A percentile compares a stretch with the other conserved stretches of the same genome.
These are phyloP conservation scores for Nautilus pompilius DNA, from an alignment of 1,140 invertebrate genomes.

Conservation along the genomic window DNA sequence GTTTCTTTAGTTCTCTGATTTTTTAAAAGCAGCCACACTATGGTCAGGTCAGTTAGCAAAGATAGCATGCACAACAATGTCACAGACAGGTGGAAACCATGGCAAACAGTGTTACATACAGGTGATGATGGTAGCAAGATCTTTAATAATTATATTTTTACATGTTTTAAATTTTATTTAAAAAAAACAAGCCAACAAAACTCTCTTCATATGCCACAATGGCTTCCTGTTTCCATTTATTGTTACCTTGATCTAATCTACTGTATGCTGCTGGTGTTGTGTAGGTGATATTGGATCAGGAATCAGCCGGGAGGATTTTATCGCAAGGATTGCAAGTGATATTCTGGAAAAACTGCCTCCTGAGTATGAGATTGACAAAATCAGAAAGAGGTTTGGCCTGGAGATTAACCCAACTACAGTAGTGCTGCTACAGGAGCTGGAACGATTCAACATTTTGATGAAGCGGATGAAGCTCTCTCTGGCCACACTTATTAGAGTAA, in stretches of 20 bases:
- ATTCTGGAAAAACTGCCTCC: conserved; percentile 67
- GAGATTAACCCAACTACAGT: conserved; percentile 76
- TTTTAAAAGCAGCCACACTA: too few relatives aligned
- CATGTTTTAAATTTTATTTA: too few relatives aligned
- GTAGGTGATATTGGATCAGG: conserved; percentile 43
- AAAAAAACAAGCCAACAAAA: too few relatives aligned
- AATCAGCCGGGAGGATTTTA: conserved; percentile 64
- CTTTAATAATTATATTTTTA: background rate
- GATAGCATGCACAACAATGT: too few relatives aligned
- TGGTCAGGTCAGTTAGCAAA: too few relatives aligned
- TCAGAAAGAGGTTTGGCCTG: conserved; percentile 72
- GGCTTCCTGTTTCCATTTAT: background rate
- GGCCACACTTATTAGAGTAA: conserved; percentile 68
- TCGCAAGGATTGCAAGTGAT: conserved; percentile 74
- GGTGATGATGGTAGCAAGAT: too few relatives aligned
- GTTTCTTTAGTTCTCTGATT: too few relatives aligned
- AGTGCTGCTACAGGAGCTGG: conserved; percentile 83
- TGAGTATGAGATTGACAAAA: conserved; percentile 73
- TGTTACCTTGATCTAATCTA: background rate
- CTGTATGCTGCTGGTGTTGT: background rate
- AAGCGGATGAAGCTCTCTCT: conserved; percentile 70
- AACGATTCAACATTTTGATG: conserved; percentile 79
- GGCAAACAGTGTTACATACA: too few relatives aligned
- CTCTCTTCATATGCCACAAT: too few relatives aligned
- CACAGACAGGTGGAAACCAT: too few relatives aligned